Evolutionary conservation across 1,140 invertebrate genomes (phyloP).

Genomic region (Chelonus insularis): DNA sequence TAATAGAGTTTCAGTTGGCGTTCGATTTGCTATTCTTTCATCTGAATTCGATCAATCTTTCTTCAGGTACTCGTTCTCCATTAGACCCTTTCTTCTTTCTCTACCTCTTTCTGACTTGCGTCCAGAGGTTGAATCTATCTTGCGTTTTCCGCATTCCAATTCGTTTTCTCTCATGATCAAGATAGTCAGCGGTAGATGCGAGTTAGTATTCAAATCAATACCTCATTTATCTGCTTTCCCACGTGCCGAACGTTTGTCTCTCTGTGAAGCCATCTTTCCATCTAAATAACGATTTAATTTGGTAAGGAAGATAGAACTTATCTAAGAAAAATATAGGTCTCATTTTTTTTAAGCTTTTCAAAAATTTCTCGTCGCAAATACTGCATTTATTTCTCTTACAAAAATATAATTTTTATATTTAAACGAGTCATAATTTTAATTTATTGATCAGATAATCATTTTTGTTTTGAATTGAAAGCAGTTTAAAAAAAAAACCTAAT

Average conservation of each 20-base stretch:
- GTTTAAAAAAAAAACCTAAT: too few relatives aligned
- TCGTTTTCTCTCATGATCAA: conserved; percentile 11
- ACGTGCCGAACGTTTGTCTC: conserved; percentile 9
- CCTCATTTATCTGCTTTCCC: background rate
- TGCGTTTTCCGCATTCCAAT: background rate
- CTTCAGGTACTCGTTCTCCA: too few relatives aligned
- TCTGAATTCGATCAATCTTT: too few relatives aligned
- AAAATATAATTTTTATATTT: too few relatives aligned
- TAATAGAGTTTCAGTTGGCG: conserved; percentile 41
- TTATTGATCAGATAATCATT: too few relatives aligned
- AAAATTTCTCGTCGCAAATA: too few relatives aligned
- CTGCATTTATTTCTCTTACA: too few relatives aligned
- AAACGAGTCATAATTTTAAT: too few relatives aligned
- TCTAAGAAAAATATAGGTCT: background rate
- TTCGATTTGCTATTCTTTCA: too few relatives aligned
- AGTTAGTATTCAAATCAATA: conserved; percentile 40
- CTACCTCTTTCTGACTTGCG: too few relatives aligned
- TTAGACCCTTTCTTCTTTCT: too few relatives aligned
- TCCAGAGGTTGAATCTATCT: background rate
- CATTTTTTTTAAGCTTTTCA: background rate
- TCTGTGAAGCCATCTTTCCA: background rate
- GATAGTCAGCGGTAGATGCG: conserved; percentile 24
- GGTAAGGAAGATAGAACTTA: conserved; percentile 7
- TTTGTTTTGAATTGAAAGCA: too few relatives aligned
- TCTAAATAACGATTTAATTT: conserved; percentile 14